These are phyloP conservation scores for Percopsis omiscomaycus DNA, from an alignment of 2,797 vertebrate genomes.

Conservation along the genomic window DNA sequence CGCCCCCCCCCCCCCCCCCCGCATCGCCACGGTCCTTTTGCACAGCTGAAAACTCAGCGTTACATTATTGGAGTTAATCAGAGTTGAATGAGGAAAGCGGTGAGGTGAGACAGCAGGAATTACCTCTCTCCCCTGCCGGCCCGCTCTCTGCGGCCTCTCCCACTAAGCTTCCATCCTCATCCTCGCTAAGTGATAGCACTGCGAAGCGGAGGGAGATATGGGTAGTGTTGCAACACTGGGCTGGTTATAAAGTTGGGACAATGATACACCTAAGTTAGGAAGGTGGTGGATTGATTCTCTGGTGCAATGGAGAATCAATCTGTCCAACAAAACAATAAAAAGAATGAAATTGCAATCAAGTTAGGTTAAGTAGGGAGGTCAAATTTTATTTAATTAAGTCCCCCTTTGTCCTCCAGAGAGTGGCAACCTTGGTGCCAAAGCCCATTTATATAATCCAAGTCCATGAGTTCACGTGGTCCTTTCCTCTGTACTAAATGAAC, in stretches of 20 bases:
- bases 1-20: no score
- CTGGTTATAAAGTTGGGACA: constrained; percentile 21
- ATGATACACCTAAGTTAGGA: constrained; percentile 25
- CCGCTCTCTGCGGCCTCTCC: constrained; percentile 74
- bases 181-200: constrained; percentile 49
- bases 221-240: constrained; percentile 17
- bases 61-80: constrained; percentile 93
- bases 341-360: constrained; percentile 28
- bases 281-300: constrained; percentile 43
- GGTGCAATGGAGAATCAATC: constrained; percentile 33
- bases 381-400: constrained; percentile 34
- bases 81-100: constrained; percentile 89
- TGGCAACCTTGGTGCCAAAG: constrained; percentile 7
- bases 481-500: no score
- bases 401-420: constrained; percentile 13
- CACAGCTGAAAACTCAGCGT: constrained; percentile 84
- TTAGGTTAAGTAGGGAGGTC: constrained; percentile 23
- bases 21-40: constrained; percentile 62
- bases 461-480: not conserved
- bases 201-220: constrained; percentile 29
- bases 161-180: constrained; percentile 68
- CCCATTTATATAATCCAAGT: not conserved
- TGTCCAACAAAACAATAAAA: constrained; percentile 22
- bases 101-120: constrained; percentile 90
- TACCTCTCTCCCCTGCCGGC: constrained; percentile 78